Conservation (phyloP, 2,888 invertebrate species). For the Neoitamus cyanurus region DNA sequence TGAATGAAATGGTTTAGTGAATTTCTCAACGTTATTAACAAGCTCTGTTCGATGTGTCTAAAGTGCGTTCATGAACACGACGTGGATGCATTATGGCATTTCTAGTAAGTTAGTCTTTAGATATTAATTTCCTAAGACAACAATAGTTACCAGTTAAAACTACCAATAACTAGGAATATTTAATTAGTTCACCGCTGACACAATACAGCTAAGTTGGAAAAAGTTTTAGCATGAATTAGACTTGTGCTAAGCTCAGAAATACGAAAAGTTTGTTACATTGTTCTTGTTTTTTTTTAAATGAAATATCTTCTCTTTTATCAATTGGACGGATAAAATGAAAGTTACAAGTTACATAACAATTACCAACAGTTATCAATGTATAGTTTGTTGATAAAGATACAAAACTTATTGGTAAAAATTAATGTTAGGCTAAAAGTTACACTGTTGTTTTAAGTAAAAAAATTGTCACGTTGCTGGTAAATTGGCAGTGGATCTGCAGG, state of each 20-base stretch:
- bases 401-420: not conserved
- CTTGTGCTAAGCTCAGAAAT: not conserved
- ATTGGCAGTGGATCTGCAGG: slow-evolving; percentile 84
- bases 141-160: not conserved
- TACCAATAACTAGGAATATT: slow-evolving; percentile 32
- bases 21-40: not conserved
- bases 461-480: slow-evolving; percentile 88
- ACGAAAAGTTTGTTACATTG: slow-evolving; percentile 9
- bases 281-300: not conserved
- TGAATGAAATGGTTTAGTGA: not conserved
- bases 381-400: not conserved
- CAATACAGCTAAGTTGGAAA: not conserved
- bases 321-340: slow-evolving; percentile 46
- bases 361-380: slow-evolving; percentile 1
- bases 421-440: not conserved
- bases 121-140: not conserved
- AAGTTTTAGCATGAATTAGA: not conserved
- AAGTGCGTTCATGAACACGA: not conserved
- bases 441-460: slow-evolving; percentile 70
- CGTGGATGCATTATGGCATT: not conserved
- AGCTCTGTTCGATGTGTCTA: not conserved
- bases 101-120: not conserved
- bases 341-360: slow-evolving; percentile 16
- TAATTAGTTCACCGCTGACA: not conserved
- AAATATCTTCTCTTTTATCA: slow-evolving; percentile 29